Base-by-base conservation (phyloP, 2,113 vertebrate species). In the Muntiacus reevesi region DNA sequence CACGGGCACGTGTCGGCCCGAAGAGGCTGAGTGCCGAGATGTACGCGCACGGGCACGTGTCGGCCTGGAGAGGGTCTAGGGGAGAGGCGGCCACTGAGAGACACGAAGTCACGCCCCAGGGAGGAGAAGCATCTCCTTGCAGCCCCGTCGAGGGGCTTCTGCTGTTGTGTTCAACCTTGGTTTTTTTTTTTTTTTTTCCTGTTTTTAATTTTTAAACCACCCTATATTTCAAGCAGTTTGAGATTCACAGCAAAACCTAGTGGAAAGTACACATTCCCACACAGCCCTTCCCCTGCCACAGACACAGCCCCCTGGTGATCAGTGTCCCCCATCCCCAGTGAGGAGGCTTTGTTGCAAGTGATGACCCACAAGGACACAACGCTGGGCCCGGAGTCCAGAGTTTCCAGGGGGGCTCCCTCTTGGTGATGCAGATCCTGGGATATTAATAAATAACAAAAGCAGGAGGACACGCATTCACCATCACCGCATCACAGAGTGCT, bases 1-100 rank as follows among this genome's bases (percentile, higher is more conserved):
- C 47, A 50, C 1, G 47, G 47, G 47, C n/a, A n/a, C n/a, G 1
- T 55, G 0, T 55, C 0, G 4, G 55, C 55, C 55, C 0, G 9
- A 9, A 57, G 9, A 25, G 55, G 23, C 23, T 57, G 23, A 25
- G 9, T 4, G 8, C 52, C 17, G 2, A 54, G 16, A 19, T 7
- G 54, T 54, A 19, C 0, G 17, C 54, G 0, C 54, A 7, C 17
- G 2, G 54, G 54, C 2, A 17, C 7, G 0, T 54, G 0, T 54
- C 0, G 3, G 17, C 33, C 67, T 12, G n/a, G 67, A 21, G n/a
- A 9, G 19, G n/a, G 13, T 33, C 45, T 33, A 10, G 28, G 9
- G 27, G 7, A 79, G 28, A 19, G 21, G 36, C 2, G 21, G 21
- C 36, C 0, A 1, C 71, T 23, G 21, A 30, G 67, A 74, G 71